A percentile compares a stretch with the other conserved stretches of the same genome.
Conservation (phyloP, 2,888 invertebrate species). For the Fragum whitleyi region DNA sequence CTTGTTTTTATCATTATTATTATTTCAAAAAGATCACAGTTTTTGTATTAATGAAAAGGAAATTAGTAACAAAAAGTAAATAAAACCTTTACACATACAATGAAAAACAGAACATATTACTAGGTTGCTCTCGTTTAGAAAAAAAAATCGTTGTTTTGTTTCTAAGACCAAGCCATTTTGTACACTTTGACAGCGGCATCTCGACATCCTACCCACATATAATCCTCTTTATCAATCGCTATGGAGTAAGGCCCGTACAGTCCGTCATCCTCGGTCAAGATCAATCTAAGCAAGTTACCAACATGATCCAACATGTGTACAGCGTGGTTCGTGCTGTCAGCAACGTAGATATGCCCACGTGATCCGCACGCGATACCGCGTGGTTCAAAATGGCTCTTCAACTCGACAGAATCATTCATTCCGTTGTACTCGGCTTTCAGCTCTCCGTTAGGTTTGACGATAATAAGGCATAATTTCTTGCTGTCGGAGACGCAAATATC, state of each 20-base stretch:
- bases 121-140: no score
- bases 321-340: constrained; percentile 65
- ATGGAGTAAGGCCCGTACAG: constrained; percentile 67
- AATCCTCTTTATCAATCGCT: constrained; percentile 64
- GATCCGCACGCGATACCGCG: constrained; percentile 66
- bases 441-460: constrained; percentile 64
- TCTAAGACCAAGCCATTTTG: constrained; percentile 61
- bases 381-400: constrained; percentile 62
- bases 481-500: constrained; percentile 75
- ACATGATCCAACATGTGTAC: constrained; percentile 68
- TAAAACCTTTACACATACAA: no score
- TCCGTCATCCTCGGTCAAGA: constrained; percentile 64
- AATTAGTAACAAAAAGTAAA: no score
- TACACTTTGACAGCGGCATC: constrained; percentile 68
- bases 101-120: no score
- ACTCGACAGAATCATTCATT: constrained; percentile 39
- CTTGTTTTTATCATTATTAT: no score
- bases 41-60: no score
- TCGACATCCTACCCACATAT: constrained; percentile 67
- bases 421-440: constrained; percentile 63
- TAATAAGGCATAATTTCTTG: constrained; percentile 62
- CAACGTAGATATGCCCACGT: constrained; percentile 65
- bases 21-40: no score
- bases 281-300: constrained; percentile 56
- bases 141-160: no score